These are phyloP conservation scores for Gephyroberyx darwinii DNA, from an alignment of 2,797 vertebrate genomes.

Conservation along the genomic window DNA sequence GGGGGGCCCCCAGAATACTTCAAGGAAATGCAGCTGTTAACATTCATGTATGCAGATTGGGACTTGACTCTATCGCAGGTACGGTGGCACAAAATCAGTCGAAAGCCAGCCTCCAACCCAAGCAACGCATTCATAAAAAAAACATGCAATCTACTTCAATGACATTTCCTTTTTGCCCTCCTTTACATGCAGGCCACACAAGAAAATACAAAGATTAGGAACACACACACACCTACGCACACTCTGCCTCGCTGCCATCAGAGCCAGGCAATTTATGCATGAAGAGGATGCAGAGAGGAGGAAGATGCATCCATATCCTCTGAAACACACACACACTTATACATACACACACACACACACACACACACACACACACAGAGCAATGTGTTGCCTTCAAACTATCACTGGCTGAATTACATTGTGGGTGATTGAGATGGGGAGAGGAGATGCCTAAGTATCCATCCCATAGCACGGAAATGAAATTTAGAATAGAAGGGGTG, in stretches of 20 bases:
- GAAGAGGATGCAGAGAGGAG: constrained; percentile 33
- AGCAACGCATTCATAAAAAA: constrained; percentile 42
- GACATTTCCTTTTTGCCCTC: constrained; percentile 24
- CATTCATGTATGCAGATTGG: constrained; percentile 71
- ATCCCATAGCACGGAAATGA: constrained; percentile 41
- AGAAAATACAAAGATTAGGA: constrained; percentile 29
- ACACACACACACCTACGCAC: background rate
- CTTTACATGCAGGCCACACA: constrained; percentile 40
- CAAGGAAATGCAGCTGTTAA: constrained; percentile 50
- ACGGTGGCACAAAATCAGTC: constrained; percentile 47
- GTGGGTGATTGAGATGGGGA: constrained; percentile 49
- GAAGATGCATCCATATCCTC: constrained; percentile 18
- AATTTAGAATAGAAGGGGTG: constrained; percentile 43
- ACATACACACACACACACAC: constrained; percentile 1
- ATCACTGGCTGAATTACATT: constrained; percentile 61
- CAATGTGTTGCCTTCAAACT: constrained; percentile 23
- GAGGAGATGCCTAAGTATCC: constrained; percentile 12
- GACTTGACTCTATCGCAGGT: constrained; percentile 59
- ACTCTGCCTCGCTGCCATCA: background rate
- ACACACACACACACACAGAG: constrained; percentile 22
- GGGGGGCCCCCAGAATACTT: constrained; percentile 33
- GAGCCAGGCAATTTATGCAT: constrained; percentile 45
- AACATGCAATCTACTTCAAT: background rate
- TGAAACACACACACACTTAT: background rate
- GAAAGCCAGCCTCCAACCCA: constrained; percentile 29